phyloP scores from a whole-genome alignment of 2,797 vertebrate species.

The Hydrolagus colliei region DNA sequence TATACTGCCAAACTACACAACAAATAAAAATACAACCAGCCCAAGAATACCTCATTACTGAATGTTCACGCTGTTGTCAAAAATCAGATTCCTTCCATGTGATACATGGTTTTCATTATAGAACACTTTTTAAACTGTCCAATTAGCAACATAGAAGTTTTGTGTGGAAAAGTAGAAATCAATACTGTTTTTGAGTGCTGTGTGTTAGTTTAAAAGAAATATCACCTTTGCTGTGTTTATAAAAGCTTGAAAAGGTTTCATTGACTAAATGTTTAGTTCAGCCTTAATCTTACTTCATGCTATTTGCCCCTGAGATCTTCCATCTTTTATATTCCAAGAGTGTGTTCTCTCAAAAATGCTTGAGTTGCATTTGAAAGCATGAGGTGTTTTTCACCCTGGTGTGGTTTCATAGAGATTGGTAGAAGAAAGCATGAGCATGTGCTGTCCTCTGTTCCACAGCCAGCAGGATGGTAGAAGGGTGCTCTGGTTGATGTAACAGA shows the following conservation, averaged over 20 bases:
- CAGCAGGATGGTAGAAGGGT: background rate
- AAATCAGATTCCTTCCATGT: background rate
- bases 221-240: background rate
- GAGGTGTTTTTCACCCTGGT: background rate
- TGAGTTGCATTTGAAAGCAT: background rate
- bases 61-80: slow-evolving; percentile 8
- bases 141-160: background rate
- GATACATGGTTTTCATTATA: background rate
- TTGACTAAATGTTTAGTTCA: background rate
- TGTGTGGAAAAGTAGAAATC: background rate
- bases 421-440: background rate
- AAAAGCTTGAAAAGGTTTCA: background rate
- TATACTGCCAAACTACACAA: no score
- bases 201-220: background rate
- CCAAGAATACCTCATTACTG: no score
- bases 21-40: no score
- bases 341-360: background rate
- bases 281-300: background rate
- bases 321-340: background rate
- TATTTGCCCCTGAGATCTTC: background rate
- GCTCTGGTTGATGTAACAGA: background rate
- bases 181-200: background rate
- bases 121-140: background rate
- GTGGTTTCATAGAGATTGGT: background rate
- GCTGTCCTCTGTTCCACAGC: background rate